Base-by-base conservation (phyloP, 1,140 invertebrate species). In the Tyrophagus putrescentiae region DNA sequence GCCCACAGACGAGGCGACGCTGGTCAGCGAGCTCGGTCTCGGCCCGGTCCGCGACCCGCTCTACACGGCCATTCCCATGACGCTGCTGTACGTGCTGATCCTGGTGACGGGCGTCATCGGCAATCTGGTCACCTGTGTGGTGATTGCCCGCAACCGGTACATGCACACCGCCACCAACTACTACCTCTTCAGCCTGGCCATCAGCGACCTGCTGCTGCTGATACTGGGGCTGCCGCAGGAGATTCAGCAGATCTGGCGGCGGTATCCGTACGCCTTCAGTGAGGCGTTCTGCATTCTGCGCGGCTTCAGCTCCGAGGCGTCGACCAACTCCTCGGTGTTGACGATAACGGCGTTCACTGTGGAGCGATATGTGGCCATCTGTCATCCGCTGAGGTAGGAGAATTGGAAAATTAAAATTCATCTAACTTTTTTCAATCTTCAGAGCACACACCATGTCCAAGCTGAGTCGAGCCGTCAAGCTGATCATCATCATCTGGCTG, bases 281-380 rank as follows among this genome's bases (percentile, higher is more conserved):
- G 81, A 85, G 62, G 75, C 75, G 1, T 89, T 93, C 71, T 95
- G 89, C 71, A 76, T 90, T 6, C 72, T 90, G 27, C 80, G 87
- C 60, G 85, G 85, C 0, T 76, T 91, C 39, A 78, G 86, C 1
- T 83, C 86, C 0, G 91, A 95, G 70, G 88, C 85, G 1, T 91
- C 88, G 0, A 86, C 87, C 3, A 91, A 94, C 70, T 90, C 91
- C 0, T 92, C 90, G 0, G 85, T 96, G 0, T 75, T 96, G 44
- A 90, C 86, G 9, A 92, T 92, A 44, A 87, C 85, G 0, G 86
- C 88, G 3, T 97, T 97, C 72, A 95, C 92, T 0, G 80, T 93
- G 3, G 92, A 97, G 70, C 73, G 92, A 57, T 97, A 95, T 71
- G 79, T 95, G 23, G 90, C 89, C 13, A 93, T 95, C 64, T 93